Percentiles rank a stretch among this genome's conserved stretches.
Conservation (phyloP, 1,140 invertebrate species). For the Dryas iulia region DNA sequence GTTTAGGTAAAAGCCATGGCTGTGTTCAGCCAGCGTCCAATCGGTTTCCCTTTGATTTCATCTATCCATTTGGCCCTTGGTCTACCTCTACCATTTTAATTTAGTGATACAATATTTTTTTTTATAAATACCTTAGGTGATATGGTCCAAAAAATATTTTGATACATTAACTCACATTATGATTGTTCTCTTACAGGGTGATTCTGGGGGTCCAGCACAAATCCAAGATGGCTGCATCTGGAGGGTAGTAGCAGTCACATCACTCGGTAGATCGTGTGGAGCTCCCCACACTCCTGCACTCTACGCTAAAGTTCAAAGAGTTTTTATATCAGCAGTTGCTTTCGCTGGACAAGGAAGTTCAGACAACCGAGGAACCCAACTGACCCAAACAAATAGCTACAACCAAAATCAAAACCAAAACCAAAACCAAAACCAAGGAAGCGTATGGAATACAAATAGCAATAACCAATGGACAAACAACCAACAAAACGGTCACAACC, state of each 20-base stretch:
- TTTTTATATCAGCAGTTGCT: constrained; percentile 50
- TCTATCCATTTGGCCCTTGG: too few relatives aligned
- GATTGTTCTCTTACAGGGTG: constrained; percentile 75
- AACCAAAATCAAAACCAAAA: constrained; percentile 3
- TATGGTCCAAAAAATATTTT: background rate
- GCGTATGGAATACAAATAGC: background rate
- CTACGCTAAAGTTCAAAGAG: constrained; percentile 68
- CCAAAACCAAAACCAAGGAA: background rate
- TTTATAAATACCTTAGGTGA: too few relatives aligned
- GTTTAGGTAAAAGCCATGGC: too few relatives aligned
- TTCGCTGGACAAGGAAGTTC: constrained; percentile 30
- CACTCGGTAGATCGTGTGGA: constrained; percentile 82
- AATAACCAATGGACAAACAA: background rate
- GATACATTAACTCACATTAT: too few relatives aligned
- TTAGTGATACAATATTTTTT: too few relatives aligned
- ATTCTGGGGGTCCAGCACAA: constrained; percentile 85
- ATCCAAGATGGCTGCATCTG: constrained; percentile 76
- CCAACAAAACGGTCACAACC: background rate
- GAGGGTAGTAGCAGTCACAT: constrained; percentile 82
- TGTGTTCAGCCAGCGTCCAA: too few relatives aligned
- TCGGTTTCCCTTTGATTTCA: too few relatives aligned
- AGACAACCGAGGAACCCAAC: background rate
- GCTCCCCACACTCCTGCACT: constrained; percentile 79
- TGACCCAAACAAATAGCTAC: background rate
- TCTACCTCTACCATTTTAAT: too few relatives aligned